A percentile compares a stretch with the other conserved stretches of the same genome.
phyloP scores from a whole-genome alignment of 1,140 invertebrate genomes.

The Diprion similis region DNA sequence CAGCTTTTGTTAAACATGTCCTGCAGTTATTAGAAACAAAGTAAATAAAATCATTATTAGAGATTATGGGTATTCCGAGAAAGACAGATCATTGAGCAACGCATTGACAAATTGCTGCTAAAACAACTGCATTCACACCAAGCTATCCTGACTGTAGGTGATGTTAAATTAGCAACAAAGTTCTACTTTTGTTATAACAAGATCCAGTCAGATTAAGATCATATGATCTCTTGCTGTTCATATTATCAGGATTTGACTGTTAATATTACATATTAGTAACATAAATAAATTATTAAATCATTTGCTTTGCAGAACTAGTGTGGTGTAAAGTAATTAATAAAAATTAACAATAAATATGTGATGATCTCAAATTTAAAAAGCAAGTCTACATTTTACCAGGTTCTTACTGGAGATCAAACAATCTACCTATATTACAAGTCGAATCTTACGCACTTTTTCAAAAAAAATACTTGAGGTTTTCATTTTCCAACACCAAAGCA shows the following conservation, averaged over 20 bases:
- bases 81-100: background rate
- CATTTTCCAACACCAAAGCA: background rate
- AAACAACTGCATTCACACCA: background rate
- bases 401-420: no score
- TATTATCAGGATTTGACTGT: background rate
- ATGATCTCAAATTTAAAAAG: background rate
- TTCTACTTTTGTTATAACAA: background rate
- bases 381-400: background rate
- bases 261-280: background rate
- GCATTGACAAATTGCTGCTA: background rate
- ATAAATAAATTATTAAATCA: slow-evolving; percentile 5
- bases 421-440: no score
- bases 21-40: background rate
- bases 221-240: background rate
- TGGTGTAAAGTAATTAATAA: background rate
- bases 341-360: slow-evolving; percentile 8
- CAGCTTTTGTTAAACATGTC: background rate
- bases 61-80: background rate
- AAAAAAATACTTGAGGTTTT: background rate
- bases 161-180: background rate
- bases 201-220: background rate
- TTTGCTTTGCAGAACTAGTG: slow-evolving; percentile 5
- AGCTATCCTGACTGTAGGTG: background rate
- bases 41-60: background rate
- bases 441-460: no score